These are phyloP conservation scores for Temnopleurus reevesii DNA, from an alignment of 53 echinoderm and acorn worm genomes.

Conservation along the genomic window DNA sequence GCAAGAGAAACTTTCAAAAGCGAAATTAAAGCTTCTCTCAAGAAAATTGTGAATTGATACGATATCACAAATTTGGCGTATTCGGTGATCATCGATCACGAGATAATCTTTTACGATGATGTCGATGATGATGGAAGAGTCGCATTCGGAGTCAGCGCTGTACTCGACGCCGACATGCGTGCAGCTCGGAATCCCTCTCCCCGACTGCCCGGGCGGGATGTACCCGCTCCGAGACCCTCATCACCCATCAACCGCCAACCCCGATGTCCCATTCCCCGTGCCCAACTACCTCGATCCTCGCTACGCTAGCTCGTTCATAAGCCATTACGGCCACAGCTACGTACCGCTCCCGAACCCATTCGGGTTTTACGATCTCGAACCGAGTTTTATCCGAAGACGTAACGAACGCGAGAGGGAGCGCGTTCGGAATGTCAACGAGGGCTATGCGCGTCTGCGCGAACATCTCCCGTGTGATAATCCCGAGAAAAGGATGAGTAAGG, in stretches of 20 bases:
- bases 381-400: constrained; percentile 92
- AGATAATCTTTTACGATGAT: neutral
- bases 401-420: constrained; percentile 97
- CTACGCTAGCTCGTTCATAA: constrained; percentile 90
- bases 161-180: constrained; percentile 99
- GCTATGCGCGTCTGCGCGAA: constrained; percentile 91
- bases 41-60: too few species aligned
- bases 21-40: too few species aligned
- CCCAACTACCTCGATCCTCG: constrained; percentile 92
- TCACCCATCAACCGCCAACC: constrained; percentile 58
- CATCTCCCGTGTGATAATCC: constrained; percentile 92
- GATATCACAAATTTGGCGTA: too few species aligned
- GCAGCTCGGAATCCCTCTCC: constrained; percentile 94
- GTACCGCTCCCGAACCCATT: constrained; percentile 94
- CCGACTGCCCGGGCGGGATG: constrained; percentile 88
- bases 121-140: constrained; percentile 65
- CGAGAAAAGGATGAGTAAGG: constrained; percentile 96
- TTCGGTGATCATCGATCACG: neutral
- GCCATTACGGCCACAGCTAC: constrained; percentile 88
- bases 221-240: constrained; percentile 85
- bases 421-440: constrained; percentile 97
- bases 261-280: constrained; percentile 55
- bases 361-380: constrained; percentile 98
- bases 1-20: too few species aligned
- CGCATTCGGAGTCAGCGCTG: constrained; percentile 81